Evolutionary conservation across 2,888 invertebrate genomes (phyloP).

Genomic region (Xestia sexstrigata): DNA sequence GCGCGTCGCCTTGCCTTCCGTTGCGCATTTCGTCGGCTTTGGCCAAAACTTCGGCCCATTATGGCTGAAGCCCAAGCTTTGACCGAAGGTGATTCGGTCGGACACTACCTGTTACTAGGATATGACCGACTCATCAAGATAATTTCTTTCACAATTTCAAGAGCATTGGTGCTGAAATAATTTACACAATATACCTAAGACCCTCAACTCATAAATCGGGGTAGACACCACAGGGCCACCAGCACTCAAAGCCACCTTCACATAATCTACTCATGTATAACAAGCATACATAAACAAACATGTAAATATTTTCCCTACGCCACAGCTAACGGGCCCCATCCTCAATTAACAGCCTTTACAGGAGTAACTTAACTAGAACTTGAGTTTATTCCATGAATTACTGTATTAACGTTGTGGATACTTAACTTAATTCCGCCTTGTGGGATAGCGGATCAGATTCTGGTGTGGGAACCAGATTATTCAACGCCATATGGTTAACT

Average conservation of each 20-base stretch:
- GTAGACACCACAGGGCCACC: neutral
- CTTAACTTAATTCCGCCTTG: constrained; percentile 17
- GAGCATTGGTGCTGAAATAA: too few species aligned
- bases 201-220: too few species aligned
- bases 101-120: too few species aligned
- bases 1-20: too few species aligned
- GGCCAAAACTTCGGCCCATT: too few species aligned
- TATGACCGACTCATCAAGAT: too few species aligned
- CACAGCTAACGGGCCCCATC: constrained; percentile 47
- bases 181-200: too few species aligned
- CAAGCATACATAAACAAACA: constrained; percentile 17
- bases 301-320: constrained; percentile 13
- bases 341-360: constrained; percentile 51
- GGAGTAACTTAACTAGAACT: constrained; percentile 23
- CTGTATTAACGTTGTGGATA: constrained; percentile 10
- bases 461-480: constrained; percentile 10
- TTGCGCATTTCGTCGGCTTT: too few species aligned
- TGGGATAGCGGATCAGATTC: constrained; percentile 34
- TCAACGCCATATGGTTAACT: neutral
- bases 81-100: too few species aligned
- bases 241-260: neutral
- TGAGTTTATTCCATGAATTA: constrained; percentile 45
- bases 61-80: too few species aligned
- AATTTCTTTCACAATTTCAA: too few species aligned
- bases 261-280: neutral